Evolutionary conservation across 2,888 invertebrate genomes (phyloP), one percentile per base, ranked within the genome.

Genomic region (Drosophila meridionalis): DNA sequence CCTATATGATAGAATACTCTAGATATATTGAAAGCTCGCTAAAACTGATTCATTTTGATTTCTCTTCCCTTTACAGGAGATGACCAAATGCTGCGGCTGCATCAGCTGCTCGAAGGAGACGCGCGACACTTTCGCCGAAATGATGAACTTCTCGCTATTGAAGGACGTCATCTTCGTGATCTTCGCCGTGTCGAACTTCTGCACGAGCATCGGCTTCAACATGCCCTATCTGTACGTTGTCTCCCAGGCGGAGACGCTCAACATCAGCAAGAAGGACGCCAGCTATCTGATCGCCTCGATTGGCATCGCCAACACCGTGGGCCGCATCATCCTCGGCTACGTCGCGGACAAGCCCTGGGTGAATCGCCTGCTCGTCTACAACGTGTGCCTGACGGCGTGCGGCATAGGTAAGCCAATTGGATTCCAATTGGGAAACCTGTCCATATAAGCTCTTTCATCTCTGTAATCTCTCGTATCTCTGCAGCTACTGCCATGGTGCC

Each of bases 111-210:
- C 96, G 6, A 94, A 94, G 57, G 96, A 96, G 92, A 95, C 96
- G 11, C 95, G 95, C 89, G 95, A 96, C 78, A 96, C 96, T 2
- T 93, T 97, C 69, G 94, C 94, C 56, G 95, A 96, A 93, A 98
- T 98, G 97, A 94, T 99, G 89, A 97, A 98, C 91, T 94, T 98
- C 78, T 95, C 96, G 0, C 94, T 99, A 57, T 94, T 99, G 68
- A 95, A 95, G 83, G 97, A 98, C 93, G 95, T 96, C 36, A 94
- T 98, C 77, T 99, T 99, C 93, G 94, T 99, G 76, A 94, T 99
- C 72, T 99, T 99, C 93, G 96, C 96, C 14, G 86, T 98, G 63
- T 99, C 99, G 45, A 99, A 99, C 93, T 98, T 99, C 92, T 96
- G 92, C 77, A 93, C 93, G 28, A 98, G 98, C 92, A 96, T 99